Conservation (phyloP, 2,797 vertebrate species). For the Heliangelus exortis region DNA sequence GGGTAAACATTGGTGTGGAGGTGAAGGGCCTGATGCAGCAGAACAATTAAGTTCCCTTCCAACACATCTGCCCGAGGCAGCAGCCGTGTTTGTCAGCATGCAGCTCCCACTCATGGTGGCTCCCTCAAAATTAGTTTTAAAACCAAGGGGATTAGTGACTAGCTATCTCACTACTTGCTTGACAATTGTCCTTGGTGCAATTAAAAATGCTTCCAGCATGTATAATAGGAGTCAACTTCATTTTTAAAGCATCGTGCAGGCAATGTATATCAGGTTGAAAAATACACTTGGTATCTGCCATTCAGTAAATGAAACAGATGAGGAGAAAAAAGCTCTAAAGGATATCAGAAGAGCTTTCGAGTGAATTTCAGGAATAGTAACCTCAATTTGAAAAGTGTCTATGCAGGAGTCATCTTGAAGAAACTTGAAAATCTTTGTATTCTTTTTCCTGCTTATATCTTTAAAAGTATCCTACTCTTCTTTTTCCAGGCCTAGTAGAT, state of each 20-base stretch:
- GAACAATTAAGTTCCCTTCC: background rate
- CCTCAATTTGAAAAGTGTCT: background rate
- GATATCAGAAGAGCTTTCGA: background rate
- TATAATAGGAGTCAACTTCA: background rate
- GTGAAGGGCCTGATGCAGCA: background rate
- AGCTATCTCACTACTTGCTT: background rate
- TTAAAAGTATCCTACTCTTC: background rate
- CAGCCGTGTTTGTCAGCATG: background rate
- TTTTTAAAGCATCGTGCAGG: background rate
- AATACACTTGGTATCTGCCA: background rate
- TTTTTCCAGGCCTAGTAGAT: background rate
- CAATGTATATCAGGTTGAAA: background rate
- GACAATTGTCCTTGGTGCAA: background rate
- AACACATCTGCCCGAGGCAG: background rate
- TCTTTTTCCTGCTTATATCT: background rate
- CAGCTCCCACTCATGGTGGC: background rate
- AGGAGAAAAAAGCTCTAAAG: background rate
- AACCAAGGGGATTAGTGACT: background rate
- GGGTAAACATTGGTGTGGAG: background rate
- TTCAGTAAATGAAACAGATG: background rate
- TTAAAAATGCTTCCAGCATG: background rate
- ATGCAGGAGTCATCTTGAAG: rapidly evolving
- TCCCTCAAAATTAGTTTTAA: background rate
- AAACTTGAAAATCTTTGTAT: background rate
- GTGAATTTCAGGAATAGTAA: background rate